Percentiles rank a stretch among this genome's conserved stretches.
Evolutionary conservation across 2,113 vertebrate genomes (phyloP).

Genomic region (Pheucticus melanocephalus): DNA sequence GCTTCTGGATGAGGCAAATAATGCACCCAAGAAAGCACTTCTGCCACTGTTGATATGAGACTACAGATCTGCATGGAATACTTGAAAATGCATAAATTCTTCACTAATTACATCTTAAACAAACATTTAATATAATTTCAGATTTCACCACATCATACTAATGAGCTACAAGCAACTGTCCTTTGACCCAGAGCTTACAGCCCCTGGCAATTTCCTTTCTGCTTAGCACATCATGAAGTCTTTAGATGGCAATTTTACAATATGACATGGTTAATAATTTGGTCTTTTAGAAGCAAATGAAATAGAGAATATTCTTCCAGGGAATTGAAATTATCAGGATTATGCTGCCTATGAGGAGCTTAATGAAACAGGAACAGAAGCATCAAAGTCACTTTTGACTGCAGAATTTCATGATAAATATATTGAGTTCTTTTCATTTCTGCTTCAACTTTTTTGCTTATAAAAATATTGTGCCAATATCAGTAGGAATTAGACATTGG

Average conservation of each 20-base stretch:
- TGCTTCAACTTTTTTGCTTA: not conserved
- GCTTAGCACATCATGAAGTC: not conserved
- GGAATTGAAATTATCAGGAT: conserved; percentile 12
- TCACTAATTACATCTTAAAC: conserved; percentile 36
- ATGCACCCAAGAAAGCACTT: not conserved
- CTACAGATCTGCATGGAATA: not conserved
- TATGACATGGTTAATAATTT: conserved; percentile 19
- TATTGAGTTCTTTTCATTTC: not conserved
- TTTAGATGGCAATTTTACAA: conserved; percentile 25
- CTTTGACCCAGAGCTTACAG: conserved; percentile 27
- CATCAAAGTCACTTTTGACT: not conserved
- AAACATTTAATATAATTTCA: conserved; percentile 47
- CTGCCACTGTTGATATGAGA: not conserved
- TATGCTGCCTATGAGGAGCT: not conserved
- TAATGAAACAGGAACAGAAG: conserved; percentile 5
- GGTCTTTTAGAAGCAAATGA: not conserved
- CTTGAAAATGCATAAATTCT: conserved; percentile 19
- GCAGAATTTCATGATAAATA: not conserved
- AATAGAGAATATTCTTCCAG: not conserved
- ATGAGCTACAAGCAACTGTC: conserved; percentile 19
- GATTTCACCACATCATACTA: conserved; percentile 42
- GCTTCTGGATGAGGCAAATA: not conserved
- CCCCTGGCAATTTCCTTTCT: conserved; percentile 1
- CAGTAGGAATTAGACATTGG: not conserved
- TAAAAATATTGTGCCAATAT: not conserved